Base-by-base conservation (phyloP, 2,797 vertebrate genomes). In the Chiloscyllium punctatum region DNA sequence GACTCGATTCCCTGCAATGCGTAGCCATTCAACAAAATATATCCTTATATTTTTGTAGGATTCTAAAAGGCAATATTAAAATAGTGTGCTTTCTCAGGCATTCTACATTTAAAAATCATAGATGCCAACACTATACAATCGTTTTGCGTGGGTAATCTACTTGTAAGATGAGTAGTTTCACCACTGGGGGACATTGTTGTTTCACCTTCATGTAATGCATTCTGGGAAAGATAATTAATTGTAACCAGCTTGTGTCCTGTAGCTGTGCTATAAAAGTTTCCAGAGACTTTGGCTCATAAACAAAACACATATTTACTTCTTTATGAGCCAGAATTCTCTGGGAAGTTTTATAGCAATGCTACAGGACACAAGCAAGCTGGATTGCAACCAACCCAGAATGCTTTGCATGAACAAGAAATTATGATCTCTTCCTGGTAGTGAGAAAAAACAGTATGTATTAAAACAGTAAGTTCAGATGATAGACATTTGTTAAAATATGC, bases 111-210 rank as follows among this genome's bases (percentile, higher is more conserved):
- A 94, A 94, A 72, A 72, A 51, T 74, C 68, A 72, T 72, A 51
- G 18, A 48, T 71, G 3, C 30, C 66, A 94, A 9, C 72, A 42
- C 1, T 42, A 71, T 25, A 51, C 27, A 48, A 51, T 94, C 53
- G 48, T 94, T 30, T 72, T 72, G 13, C 33, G 2, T 15, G 57
- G 69, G 21, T 16, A 53, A 7, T 25, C 71, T 27, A 57, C 71
- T 95, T 77, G 94, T 95, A 77, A 95, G 62, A 92, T 72, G 94
- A 95, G 57, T 77, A 74, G 71, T 77, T 95, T 95, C 94, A 77
- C 69, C 94, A 95, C 94, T 95, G 94, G 94, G 94, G 94, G 94
- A n/a, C 69, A 95, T 74, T 95, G 94, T 95, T 94, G 94, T 74
- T 94, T 94, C 69, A 94, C 69, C 94, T 51, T 74, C 15, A 9